Evolutionary conservation across 2,888 invertebrate species (phyloP), one percentile per base, ranked within the genome.

Genomic region (Cantharis rufa): DNA sequence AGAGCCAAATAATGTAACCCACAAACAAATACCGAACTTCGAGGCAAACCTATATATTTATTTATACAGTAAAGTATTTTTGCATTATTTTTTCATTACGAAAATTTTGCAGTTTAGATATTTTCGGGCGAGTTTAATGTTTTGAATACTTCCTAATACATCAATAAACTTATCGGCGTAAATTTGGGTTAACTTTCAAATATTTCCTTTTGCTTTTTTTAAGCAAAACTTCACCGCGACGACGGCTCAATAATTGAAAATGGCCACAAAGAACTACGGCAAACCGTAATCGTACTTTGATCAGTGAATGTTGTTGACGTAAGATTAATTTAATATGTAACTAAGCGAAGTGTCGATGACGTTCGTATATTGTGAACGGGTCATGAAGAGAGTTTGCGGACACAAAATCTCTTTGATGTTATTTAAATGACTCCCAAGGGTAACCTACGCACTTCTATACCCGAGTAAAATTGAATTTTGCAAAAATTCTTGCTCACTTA

Each of bases 341-440:
- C 75, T 71, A 75, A 62, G 69, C 71, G 69, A 62, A 75, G 75
- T 62, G 68, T 75, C 71, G 70, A 75, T 71, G 68, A 62, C 66
- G 61, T 27, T 62, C 24, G 71, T 71, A 71, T 75, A 71, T 71
- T 62, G 71, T 69, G 75, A 61, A 68, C 68, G 10, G 64, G 21
- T 66, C 21, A 24, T 21, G 32, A 70, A 21, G 71, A 71, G 71
- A 71, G 18, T 71, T 75, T 15, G 64, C 71, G 75, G 71, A 75
- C 71, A 75, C 71, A 32, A 75, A 75, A 71, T 68, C 75, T 66
- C 75, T 75, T 75, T 75, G 75, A 75, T 75, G 71, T 75, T 75
- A 62, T 64, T 71, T 68, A 66, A 75, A 69, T 71, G 68, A 16
- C 68, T 68, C 71, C 70, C 18, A 48, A 75, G 71, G 62, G 75